These are phyloP conservation scores for Metaphire vulgaris DNA, from an alignment of 1,140 invertebrate genomes.

Conservation along the genomic window DNA sequence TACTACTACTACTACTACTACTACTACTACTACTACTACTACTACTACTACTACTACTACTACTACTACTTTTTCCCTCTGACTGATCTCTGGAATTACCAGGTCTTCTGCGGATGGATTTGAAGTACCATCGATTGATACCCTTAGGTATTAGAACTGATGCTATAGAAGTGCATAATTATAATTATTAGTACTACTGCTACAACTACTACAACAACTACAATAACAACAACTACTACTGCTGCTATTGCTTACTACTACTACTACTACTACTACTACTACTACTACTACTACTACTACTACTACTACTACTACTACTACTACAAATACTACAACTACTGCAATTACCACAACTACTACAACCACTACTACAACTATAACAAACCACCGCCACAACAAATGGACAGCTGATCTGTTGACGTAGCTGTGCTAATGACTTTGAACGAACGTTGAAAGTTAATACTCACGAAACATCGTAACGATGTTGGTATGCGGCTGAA, in stretches of 20 bases:
- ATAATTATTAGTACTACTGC: too few relatives aligned
- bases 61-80: neutral
- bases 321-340: neutral
- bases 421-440: too few relatives aligned
- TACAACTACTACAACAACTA: neutral
- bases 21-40: constrained; percentile 7
- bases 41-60: constrained; percentile 7
- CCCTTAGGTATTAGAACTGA: too few relatives aligned
- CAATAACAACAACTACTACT: neutral
- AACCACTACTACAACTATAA: neutral
- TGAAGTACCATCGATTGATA: too few relatives aligned
- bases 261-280: constrained; percentile 10
- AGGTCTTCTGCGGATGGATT: too few relatives aligned
- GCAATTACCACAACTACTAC: neutral
- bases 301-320: constrained; percentile 3
- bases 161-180: too few relatives aligned
- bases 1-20: constrained; percentile 9
- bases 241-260: too few relatives aligned
- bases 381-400: too few relatives aligned
- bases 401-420: too few relatives aligned
- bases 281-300: constrained; percentile 2
- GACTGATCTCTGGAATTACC: too few relatives aligned
- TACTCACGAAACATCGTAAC: neutral
- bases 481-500: neutral
- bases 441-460: too few relatives aligned